Conservation (phyloP, 2,797 vertebrate species). For the Pseudotriccus pelzelni region DNA sequence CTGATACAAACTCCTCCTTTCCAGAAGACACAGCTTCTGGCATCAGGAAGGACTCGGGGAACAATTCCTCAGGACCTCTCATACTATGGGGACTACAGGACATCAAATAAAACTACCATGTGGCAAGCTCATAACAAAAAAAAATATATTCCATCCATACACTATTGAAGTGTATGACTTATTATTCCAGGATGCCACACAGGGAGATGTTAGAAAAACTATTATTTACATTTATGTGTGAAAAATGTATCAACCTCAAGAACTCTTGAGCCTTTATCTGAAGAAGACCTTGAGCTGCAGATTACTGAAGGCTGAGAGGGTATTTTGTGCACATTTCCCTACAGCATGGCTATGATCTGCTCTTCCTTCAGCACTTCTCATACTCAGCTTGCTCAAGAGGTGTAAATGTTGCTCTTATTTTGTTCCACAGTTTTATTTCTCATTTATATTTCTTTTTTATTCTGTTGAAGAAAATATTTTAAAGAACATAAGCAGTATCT, state of each 20-base stretch:
- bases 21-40: not conserved
- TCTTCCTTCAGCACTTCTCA: not conserved
- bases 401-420: not conserved
- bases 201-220: not conserved
- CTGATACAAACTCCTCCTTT: not conserved
- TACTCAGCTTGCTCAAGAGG: fast-evolving
- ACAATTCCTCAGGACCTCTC: not conserved
- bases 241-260: not conserved
- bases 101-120: not conserved
- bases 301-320: not conserved
- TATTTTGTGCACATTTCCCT: not conserved
- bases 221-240: not conserved
- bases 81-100: not conserved
- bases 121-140: not conserved
- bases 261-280: not conserved
- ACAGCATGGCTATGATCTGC: not conserved
- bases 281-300: not conserved
- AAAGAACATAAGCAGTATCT: not conserved
- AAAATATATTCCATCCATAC: not conserved
- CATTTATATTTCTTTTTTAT: not conserved
- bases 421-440: not conserved
- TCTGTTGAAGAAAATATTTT: not conserved
- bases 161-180: not conserved
- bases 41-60: not conserved
- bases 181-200: not conserved